Evolutionary conservation across 2,113 vertebrate genomes (phyloP).

Genomic region (Leucopsar rothschildi): DNA sequence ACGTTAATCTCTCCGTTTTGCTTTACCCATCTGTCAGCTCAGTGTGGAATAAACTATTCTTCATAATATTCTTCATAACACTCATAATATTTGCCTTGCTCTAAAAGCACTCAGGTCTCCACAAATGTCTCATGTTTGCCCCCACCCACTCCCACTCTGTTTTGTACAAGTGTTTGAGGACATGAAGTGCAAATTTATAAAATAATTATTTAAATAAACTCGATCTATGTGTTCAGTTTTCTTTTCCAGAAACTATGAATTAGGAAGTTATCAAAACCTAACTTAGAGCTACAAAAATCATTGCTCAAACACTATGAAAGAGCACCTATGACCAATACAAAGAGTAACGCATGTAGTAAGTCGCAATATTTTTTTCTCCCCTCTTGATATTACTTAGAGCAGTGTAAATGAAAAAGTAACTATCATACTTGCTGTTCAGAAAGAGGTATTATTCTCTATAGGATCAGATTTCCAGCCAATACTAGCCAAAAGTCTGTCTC

Average conservation of each 20-base stretch:
- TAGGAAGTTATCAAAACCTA: neutral
- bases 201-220: neutral
- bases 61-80: neutral
- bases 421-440: neutral
- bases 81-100: neutral
- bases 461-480: neutral
- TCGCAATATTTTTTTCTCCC: neutral
- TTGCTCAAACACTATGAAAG: neutral
- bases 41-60: neutral
- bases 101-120: neutral
- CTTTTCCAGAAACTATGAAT: neutral
- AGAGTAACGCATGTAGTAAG: neutral
- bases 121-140: neutral
- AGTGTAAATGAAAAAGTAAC: neutral
- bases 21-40: neutral
- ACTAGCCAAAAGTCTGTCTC: neutral
- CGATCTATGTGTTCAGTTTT: neutral
- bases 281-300: neutral
- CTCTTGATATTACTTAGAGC: neutral
- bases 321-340: neutral
- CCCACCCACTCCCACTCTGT: accelerated
- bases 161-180: neutral
- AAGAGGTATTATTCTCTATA: neutral
- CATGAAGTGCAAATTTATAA: neutral
- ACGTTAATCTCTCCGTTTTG: conserved; percentile 9